These are phyloP conservation scores for Drosophila pseudoananassae DNA, from an alignment of 1,140 invertebrate species.

Conservation along the genomic window DNA sequence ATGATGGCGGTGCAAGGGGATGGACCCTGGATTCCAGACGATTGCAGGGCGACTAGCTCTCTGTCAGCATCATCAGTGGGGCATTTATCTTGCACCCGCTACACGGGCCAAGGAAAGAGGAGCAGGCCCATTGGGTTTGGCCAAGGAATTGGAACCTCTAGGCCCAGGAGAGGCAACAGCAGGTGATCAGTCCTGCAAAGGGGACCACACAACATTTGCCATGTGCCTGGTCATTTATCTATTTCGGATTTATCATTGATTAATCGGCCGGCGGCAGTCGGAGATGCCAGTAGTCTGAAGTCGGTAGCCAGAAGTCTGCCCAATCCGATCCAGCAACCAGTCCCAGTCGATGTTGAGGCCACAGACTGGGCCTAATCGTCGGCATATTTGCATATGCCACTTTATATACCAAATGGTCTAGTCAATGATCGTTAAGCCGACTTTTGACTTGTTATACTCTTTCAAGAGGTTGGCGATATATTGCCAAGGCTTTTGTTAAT, in stretches of 20 bases:
- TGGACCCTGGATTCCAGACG: slow-evolving; percentile 26
- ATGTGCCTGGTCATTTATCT: slow-evolving; percentile 78
- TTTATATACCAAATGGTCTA: slow-evolving; percentile 72
- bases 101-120: slow-evolving; percentile 12
- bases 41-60: slow-evolving; percentile 20
- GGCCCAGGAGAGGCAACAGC: slow-evolving; percentile 41
- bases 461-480: background rate
- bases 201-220: slow-evolving; percentile 73
- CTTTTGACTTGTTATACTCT: slow-evolving; percentile 51
- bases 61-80: slow-evolving; percentile 79
- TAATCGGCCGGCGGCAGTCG: slow-evolving; percentile 70
- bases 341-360: slow-evolving; percentile 9
- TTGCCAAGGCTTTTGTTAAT: background rate
- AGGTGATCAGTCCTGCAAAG: slow-evolving; percentile 64
- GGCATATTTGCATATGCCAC: slow-evolving; percentile 78
- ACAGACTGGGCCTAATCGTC: slow-evolving; percentile 58
- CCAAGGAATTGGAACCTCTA: slow-evolving; percentile 8
- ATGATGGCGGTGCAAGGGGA: slow-evolving; percentile 22
- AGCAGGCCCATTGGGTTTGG: slow-evolving; percentile 27
- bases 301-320: slow-evolving; percentile 35
- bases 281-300: slow-evolving; percentile 20
- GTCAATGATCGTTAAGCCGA: slow-evolving; percentile 80
- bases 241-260: slow-evolving; percentile 83
- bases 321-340: slow-evolving; percentile 33
- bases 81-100: slow-evolving; percentile 82